phyloP scores from a whole-genome alignment of 92 coral and sea anemone species.

The Siderastrea radians region DNA sequence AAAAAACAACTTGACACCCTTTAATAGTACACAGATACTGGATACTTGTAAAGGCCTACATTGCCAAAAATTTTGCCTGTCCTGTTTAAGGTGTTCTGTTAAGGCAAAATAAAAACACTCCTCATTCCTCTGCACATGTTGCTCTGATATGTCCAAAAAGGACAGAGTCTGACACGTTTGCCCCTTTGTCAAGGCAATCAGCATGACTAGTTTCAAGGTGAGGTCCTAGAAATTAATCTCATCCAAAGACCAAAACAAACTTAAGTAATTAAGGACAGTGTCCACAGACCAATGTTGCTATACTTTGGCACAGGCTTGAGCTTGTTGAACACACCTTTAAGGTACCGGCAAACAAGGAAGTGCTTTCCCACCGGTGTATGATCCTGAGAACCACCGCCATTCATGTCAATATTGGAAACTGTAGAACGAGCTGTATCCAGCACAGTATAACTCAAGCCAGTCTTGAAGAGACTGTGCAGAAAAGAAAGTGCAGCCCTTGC shows the following conservation, averaged over 20 bases:
- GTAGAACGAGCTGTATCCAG: slow-evolving; percentile 68
- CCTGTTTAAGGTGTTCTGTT: slow-evolving; percentile 66
- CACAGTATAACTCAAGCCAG: slow-evolving; percentile 58
- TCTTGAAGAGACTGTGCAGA: slow-evolving; percentile 50
- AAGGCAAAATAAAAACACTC: slow-evolving; percentile 53
- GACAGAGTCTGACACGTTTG: slow-evolving; percentile 72
- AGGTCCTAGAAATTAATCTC: slow-evolving; percentile 55
- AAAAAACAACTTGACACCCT: no score
- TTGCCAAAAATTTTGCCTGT: slow-evolving; percentile 70
- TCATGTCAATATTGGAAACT: slow-evolving; percentile 44
- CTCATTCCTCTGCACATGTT: slow-evolving; percentile 29
- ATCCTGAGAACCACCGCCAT: slow-evolving; percentile 12
- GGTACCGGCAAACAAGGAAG: slow-evolving; percentile 54
- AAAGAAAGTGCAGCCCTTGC: slow-evolving; percentile 38
- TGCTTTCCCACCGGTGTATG: slow-evolving; percentile 54
- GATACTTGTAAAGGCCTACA: slow-evolving; percentile 52
- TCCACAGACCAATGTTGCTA: slow-evolving; percentile 57
- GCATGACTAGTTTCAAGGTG: slow-evolving; percentile 60
- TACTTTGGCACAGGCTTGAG: slow-evolving; percentile 62
- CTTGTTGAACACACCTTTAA: slow-evolving; percentile 63
- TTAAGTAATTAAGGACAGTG: slow-evolving; percentile 54
- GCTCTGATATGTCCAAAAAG: slow-evolving; percentile 51
- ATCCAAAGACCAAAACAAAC: slow-evolving; percentile 50
- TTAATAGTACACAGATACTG: not conserved
- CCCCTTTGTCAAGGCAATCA: slow-evolving; percentile 69